These are phyloP conservation scores for Hemibagrus wyckioides DNA, from an alignment of 2,113 vertebrate genomes.

Conservation along the genomic window DNA sequence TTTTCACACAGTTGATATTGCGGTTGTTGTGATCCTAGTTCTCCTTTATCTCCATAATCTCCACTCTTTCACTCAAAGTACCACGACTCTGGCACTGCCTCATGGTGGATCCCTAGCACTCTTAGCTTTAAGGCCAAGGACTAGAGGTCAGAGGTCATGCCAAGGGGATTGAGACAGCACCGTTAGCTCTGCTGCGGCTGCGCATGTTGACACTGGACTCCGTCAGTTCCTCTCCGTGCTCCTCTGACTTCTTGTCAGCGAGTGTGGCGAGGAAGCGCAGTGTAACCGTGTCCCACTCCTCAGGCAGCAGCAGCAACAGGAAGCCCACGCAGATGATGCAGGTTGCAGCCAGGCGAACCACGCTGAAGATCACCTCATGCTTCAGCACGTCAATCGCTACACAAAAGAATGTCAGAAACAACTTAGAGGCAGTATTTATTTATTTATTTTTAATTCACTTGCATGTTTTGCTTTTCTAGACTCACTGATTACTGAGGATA, in stretches of 20 bases:
- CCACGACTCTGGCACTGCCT: neutral
- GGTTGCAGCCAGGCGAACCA: constrained; percentile 91
- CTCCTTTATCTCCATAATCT: neutral
- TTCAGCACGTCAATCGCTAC: constrained; percentile 89
- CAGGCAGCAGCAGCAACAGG: constrained; percentile 91
- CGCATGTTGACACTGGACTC: constrained; percentile 84
- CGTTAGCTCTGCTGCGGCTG: constrained; percentile 89
- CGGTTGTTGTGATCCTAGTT: neutral
- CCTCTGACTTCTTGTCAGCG: constrained; percentile 92
- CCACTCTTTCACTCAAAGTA: constrained; percentile 17
- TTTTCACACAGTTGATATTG: constrained; percentile 14
- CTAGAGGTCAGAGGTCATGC: constrained; percentile 71
- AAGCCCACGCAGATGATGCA: constrained; percentile 95
- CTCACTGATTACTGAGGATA: neutral
- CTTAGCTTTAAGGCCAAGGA: constrained; percentile 3
- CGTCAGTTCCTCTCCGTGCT: constrained; percentile 84
- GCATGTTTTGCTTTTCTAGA: neutral
- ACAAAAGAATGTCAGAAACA: constrained; percentile 1
- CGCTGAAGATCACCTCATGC: constrained; percentile 96
- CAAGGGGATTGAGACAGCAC: constrained; percentile 89
- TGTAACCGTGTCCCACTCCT: constrained; percentile 96
- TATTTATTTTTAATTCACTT: neutral
- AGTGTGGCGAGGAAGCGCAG: constrained; percentile 90
- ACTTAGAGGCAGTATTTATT: neutral
- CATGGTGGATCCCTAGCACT: neutral